phyloP scores from a whole-genome alignment of 2,113 vertebrate species.

The Labrus mixtus region DNA sequence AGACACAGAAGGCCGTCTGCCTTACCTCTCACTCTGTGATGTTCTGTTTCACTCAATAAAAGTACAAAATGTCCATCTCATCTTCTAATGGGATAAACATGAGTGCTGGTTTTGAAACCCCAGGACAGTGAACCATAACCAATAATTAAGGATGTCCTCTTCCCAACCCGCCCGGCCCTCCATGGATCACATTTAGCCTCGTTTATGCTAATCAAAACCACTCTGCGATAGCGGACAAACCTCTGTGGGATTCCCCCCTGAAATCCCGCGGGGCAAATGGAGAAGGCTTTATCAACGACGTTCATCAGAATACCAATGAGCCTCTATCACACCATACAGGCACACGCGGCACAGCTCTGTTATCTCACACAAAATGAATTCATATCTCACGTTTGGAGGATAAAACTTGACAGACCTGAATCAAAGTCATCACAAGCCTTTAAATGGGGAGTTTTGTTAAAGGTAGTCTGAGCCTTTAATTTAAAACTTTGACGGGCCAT shows the following conservation, averaged over 20 bases:
- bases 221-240: slow-evolving; percentile 35
- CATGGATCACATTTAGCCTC: slow-evolving; percentile 45
- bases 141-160: slow-evolving; percentile 51
- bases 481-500: slow-evolving; percentile 35
- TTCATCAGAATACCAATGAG: slow-evolving; percentile 72
- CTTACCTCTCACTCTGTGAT: not conserved
- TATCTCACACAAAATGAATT: slow-evolving; percentile 30
- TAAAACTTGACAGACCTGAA: slow-evolving; percentile 51
- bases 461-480: slow-evolving; percentile 37
- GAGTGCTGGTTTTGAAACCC: slow-evolving; percentile 19
- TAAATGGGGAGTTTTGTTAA: slow-evolving; percentile 34
- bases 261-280: slow-evolving; percentile 48
- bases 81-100: slow-evolving; percentile 44
- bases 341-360: slow-evolving; percentile 1
- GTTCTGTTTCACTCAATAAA: slow-evolving; percentile 6
- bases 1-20: slow-evolving; percentile 1
- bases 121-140: slow-evolving; percentile 23
- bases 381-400: slow-evolving; percentile 31
- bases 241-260: slow-evolving; percentile 48
- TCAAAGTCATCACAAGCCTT: slow-evolving; percentile 32
- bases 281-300: slow-evolving; percentile 51
- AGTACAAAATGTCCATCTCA: slow-evolving; percentile 4
- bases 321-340: slow-evolving; percentile 34
- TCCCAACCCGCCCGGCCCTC: slow-evolving; percentile 18
- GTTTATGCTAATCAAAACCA: slow-evolving; percentile 67